Evolutionary conservation across 2,888 invertebrate genomes (phyloP).

Genomic region (Pseudeuparius sepicola): DNA sequence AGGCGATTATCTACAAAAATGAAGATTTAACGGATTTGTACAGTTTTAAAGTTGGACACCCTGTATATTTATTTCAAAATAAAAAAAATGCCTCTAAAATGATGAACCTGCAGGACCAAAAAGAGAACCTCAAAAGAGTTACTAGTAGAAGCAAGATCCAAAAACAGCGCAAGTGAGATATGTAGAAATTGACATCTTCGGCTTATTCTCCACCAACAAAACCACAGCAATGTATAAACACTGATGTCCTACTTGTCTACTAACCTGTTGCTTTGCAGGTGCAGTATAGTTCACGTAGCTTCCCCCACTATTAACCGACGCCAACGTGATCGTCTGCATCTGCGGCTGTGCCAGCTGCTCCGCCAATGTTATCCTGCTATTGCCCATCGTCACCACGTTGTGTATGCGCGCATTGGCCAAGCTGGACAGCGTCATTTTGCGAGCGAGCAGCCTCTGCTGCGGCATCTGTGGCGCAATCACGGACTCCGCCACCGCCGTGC

Average conservation of each 20-base stretch:
- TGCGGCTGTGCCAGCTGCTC: conserved; percentile 32
- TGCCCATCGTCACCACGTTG: conserved; percentile 39
- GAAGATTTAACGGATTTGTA: no score
- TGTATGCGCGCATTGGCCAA: conserved; percentile 38
- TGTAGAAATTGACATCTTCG: no score
- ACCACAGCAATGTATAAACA: no score
- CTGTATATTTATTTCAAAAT: no score
- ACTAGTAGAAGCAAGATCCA: no score
- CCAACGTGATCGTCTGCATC: conserved; percentile 36
- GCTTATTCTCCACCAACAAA: no score
- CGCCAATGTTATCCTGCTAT: conserved; percentile 28
- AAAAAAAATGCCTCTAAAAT: no score
- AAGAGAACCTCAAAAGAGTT: no score
- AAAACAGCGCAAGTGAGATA: no score
- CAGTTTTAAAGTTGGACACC: no score
- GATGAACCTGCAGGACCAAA: no score
- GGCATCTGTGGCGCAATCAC: conserved; percentile 30
- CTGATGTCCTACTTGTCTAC: conserved; percentile 14
- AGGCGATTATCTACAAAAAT: no score
- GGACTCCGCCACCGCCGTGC: conserved; percentile 11
- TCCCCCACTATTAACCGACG: conserved; percentile 34
- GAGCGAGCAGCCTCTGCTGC: conserved; percentile 41
- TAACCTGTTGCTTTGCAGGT: conserved; percentile 34
- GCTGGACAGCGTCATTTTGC: conserved; percentile 49
- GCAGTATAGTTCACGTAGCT: conserved; percentile 33